Evolutionary conservation across 2,113 vertebrate genomes (phyloP), one percentile per base, ranked within the genome.

Genomic region (Saccopteryx leptura): DNA sequence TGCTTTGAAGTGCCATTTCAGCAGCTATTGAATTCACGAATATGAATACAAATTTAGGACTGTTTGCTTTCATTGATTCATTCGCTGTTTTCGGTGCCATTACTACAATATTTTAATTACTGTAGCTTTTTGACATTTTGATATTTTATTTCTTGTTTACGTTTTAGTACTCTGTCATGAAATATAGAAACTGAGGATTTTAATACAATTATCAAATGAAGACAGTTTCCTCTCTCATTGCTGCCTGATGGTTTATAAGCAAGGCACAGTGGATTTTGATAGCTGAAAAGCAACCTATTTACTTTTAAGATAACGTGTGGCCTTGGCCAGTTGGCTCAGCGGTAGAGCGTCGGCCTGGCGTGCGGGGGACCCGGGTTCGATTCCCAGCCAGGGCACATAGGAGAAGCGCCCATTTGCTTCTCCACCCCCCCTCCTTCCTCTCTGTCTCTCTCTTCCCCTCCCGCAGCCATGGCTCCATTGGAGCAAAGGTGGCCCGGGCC

Each of bases 181-280:
- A 85, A 94, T 75, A 93, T 96, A 81, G 80, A 96, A 93, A 78
- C 71, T 88, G 26, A 31, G 33, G 60, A 58, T 39, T 71, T 74
- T 58, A 52, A 39, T 14, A 48, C 11, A 82, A 21, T 81, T 90
- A 65, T 90, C 82, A 87, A 90, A 80, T 89, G 46, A 87, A 87
- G 60, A 74, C 9, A 88, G 4, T 88, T 84, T 93, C 8, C 48
- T 80, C 89, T 89, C 14, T 88, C 23, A 24, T 89, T 96, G 31
- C 31, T 92, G 9, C 61, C 24, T 92, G 58, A 78, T 75, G 4
- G 39, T 11, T 84, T 84, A 84, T 9, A 76, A 89, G 48, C 33
- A 86, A 85, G 46, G 52, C 23, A 46, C 5, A 81, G 17, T 39
- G 14, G 60, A 58, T 87, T 87, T 61, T 87, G 61, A 91, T 87